Percentiles rank a stretch among this genome's conserved stretches.
These are phyloP conservation scores for Panorpa germanica DNA, from an alignment of 2,888 invertebrate genomes.

Conservation along the genomic window DNA sequence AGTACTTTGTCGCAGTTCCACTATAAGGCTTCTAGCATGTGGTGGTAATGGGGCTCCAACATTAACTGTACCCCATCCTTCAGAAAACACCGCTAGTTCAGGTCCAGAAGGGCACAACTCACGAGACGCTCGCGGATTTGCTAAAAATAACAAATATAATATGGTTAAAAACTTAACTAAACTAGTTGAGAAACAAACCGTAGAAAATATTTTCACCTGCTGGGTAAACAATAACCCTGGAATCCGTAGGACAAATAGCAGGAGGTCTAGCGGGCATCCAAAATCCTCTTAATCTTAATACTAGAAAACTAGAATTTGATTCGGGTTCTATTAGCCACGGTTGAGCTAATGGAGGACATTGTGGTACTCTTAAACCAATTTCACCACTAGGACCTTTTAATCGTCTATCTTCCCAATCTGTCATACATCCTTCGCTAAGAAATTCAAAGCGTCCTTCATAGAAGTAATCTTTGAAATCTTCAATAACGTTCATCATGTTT, in stretches of 20 bases:
- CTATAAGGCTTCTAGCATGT: slow-evolving; percentile 48
- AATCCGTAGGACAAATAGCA: slow-evolving; percentile 42
- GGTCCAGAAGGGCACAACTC: slow-evolving; percentile 40
- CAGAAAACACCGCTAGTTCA: slow-evolving; percentile 47
- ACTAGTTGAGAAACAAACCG: no score
- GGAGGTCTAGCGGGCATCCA: slow-evolving; percentile 29
- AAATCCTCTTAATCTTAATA: slow-evolving; percentile 48
- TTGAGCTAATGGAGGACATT: slow-evolving; percentile 28
- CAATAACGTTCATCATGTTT: slow-evolving; percentile 60
- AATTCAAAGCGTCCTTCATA: slow-evolving; percentile 60
- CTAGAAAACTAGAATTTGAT: slow-evolving; percentile 45
- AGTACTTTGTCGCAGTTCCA: slow-evolving; percentile 57
- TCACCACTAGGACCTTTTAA: slow-evolving; percentile 55
- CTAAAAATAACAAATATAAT: no score
- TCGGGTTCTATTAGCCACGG: slow-evolving; percentile 66
- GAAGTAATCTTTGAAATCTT: slow-evolving; percentile 60
- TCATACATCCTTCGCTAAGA: slow-evolving; percentile 33
- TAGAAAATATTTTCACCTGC: no score
- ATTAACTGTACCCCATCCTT: slow-evolving; percentile 38
- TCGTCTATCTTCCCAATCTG: slow-evolving; percentile 42
- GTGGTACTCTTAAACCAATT: slow-evolving; percentile 43
- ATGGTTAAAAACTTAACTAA: no score
- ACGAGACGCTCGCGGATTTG: slow-evolving; percentile 11
- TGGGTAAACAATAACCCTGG: slow-evolving; percentile 49
- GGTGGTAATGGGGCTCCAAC: no score